phyloP scores from a whole-genome alignment of 2,113 vertebrate genomes.

The Mixornis gularis region DNA sequence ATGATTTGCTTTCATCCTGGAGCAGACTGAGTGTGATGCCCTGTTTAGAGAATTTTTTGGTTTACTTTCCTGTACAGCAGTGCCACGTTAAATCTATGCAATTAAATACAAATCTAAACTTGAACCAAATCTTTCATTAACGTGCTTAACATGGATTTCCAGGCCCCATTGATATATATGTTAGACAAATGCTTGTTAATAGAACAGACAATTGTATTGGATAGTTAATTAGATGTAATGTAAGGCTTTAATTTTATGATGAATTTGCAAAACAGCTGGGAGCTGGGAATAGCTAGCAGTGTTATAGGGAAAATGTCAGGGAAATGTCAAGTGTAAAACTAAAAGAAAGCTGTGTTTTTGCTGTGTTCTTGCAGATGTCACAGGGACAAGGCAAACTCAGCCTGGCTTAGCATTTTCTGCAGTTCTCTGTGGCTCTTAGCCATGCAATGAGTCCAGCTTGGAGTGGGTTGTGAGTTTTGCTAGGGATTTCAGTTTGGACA shows the following conservation, averaged over 20 bases:
- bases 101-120: background rate
- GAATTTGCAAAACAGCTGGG: slow-evolving; percentile 3
- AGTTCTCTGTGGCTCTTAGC: background rate
- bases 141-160: background rate
- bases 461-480: background rate
- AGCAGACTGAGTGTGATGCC: background rate
- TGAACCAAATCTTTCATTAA: background rate
- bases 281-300: background rate
- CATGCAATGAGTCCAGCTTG: background rate
- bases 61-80: background rate
- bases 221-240: background rate
- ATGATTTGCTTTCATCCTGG: background rate
- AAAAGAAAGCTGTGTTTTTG: slow-evolving; percentile 26
- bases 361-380: background rate
- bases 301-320: slow-evolving; percentile 72
- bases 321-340: slow-evolving; percentile 78
- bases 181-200: background rate
- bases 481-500: background rate
- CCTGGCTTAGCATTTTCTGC: background rate
- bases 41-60: background rate
- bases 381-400: background rate
- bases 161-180: background rate
- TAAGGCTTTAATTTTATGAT: slow-evolving; percentile 28
- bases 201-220: background rate
- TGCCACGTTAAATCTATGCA: background rate